These are phyloP conservation scores for Channa maculata DNA, from an alignment of 2,113 vertebrate species.

Conservation along the genomic window DNA sequence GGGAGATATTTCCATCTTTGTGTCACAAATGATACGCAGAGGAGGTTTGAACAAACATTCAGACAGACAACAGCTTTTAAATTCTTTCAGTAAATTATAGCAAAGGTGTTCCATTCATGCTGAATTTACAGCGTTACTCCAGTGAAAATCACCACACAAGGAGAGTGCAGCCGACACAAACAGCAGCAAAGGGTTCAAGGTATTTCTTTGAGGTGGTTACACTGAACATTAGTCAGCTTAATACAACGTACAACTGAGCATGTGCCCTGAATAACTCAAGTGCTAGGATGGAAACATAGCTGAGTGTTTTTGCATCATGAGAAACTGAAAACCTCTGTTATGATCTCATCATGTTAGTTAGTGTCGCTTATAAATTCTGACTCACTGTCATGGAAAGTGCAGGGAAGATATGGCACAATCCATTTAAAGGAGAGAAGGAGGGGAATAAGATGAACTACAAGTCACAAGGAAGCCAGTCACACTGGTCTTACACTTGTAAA, in stretches of 20 bases:
- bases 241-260: background rate
- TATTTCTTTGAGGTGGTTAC: slow-evolving; percentile 16
- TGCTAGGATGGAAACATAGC: background rate
- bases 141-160: background rate
- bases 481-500: background rate
- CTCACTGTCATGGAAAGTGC: slow-evolving; percentile 27
- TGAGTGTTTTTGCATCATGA: slow-evolving; percentile 23
- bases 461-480: slow-evolving; percentile 3
- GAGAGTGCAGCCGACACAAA: background rate
- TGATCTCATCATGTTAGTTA: slow-evolving; percentile 39
- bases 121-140: no score
- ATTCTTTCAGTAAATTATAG: no score
- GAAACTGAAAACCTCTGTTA: slow-evolving; percentile 37
- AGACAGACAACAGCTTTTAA: no score
- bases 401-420: background rate
- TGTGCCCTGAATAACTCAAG: background rate
- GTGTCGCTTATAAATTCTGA: slow-evolving; percentile 29
- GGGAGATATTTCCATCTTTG: no score
- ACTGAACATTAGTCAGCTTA: slow-evolving; percentile 5
- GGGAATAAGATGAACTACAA: background rate
- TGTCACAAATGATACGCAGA: background rate
- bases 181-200: background rate
- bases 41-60: background rate
- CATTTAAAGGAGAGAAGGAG: background rate
- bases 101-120: no score